phyloP scores from a whole-genome alignment of 2,797 vertebrate species.

The Graptemys geographica region DNA sequence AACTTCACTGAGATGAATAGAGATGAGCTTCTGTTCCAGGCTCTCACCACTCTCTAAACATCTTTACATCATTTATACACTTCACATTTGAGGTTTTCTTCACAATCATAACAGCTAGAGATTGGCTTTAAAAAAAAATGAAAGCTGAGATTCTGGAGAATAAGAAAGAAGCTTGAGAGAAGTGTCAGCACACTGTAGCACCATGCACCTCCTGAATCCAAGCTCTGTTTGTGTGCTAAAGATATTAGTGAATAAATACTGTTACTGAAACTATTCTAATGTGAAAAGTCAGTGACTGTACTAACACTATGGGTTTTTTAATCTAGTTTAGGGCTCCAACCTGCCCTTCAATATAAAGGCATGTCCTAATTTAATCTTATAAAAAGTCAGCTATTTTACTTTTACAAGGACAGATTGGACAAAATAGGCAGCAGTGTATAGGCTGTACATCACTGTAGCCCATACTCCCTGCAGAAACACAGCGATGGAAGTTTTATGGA shows the following conservation, averaged over 20 bases:
- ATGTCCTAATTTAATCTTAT: not conserved
- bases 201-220: not conserved
- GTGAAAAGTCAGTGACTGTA: rapidly evolving
- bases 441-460: not conserved
- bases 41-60: not conserved
- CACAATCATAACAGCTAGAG: not conserved
- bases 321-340: not conserved
- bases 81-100: not conserved
- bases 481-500: not conserved
- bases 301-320: not conserved
- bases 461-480: not conserved
- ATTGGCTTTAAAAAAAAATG: not conserved
- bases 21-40: not conserved
- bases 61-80: not conserved
- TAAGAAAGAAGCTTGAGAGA: not conserved
- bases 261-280: not conserved
- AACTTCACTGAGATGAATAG: not conserved
- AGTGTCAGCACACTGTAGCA: not conserved
- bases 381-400: not conserved
- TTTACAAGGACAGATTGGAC: not conserved
- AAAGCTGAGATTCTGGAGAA: not conserved
- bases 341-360: not conserved
- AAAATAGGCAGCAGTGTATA: not conserved
- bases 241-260: not conserved
- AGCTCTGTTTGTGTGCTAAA: rapidly evolving